Conservation (phyloP, 1,140 invertebrate species). For the Tetramorium alpestre region DNA sequence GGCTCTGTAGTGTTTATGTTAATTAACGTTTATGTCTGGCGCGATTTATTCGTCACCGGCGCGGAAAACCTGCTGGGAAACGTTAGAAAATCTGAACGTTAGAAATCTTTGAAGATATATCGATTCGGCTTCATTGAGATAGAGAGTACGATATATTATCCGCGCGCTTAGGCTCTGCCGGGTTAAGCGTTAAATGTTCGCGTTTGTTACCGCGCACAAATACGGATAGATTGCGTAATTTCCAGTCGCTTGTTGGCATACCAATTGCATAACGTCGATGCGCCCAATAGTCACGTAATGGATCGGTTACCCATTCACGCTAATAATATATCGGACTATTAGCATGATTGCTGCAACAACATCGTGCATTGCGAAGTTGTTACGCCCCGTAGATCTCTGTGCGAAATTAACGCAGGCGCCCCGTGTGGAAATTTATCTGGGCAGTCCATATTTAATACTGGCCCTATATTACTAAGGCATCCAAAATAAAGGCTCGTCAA, state of each 20-base stretch:
- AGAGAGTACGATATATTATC: neutral
- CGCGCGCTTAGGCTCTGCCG: neutral
- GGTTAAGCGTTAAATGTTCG: constrained; percentile 33
- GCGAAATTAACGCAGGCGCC: neutral
- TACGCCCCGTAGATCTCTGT: neutral
- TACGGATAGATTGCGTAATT: constrained; percentile 17
- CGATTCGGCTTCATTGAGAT: neutral
- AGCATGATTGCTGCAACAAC: constrained; percentile 18
- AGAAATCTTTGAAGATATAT: neutral
- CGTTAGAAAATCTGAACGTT: neutral
- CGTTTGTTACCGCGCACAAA: constrained; percentile 18
- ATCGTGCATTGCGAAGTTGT: neutral
- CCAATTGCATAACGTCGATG: constrained; percentile 30
- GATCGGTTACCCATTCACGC: constrained; percentile 13
- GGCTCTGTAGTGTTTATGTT: neutral
- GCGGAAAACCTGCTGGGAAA: neutral
- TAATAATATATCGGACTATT: constrained; percentile 51
- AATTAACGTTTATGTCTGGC: constrained; percentile 8
- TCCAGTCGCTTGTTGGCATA: constrained; percentile 36
- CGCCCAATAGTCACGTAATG: constrained; percentile 42
- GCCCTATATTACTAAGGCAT: too few relatives aligned
- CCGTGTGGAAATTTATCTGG: too few relatives aligned
- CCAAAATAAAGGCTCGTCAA: too few relatives aligned
- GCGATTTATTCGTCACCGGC: constrained; percentile 4
- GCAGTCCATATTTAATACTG: too few relatives aligned